Base-by-base conservation (phyloP, 2,797 vertebrate genomes). In the Leontopithecus rosalia region DNA sequence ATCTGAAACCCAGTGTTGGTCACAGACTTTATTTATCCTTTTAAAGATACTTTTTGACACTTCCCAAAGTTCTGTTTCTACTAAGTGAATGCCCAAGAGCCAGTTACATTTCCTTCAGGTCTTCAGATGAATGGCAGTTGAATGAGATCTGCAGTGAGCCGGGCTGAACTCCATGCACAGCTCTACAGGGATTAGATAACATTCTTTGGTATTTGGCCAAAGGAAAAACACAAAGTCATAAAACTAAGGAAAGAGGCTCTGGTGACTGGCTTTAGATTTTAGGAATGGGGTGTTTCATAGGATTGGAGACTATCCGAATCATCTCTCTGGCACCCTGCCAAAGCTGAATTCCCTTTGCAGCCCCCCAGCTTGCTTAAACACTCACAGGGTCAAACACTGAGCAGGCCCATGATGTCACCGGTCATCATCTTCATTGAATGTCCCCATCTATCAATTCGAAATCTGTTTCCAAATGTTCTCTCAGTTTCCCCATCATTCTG, bases 21-120 rank as follows among this genome's bases (percentile, higher is more conserved):
- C 28, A 9, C 76, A 26, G 52, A 83, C 41, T 95, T 86, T 73
- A 61, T 61, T 81, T 55, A 89, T 77, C 43, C 80, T 87, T 93
- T 80, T 80, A 76, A 96, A 94, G 46, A 39, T 39, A 13, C 24
- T 90, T 94, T 95, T 77, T 5, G 15, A 82, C 36, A 19, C 50
- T 72, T 93, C 75, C 61, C 48, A 61, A 86, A 97, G 52, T 88
- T 93, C 85, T 57, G 0, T 96, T 96, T 92, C 43, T 83, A 26
- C 46, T 90, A 79, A 28, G 11, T 46, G 33, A 86, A 80, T 64
- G 67, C 39, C 82, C 26, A 36, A 67, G 36, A 92, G 76, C 72
- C 43, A 67, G 41, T 55, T 85, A 83, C 57, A 80, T 80, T 26
- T 84, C 67, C 87, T 72, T 55, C 26, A 41, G 8, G 10, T 80